Evolutionary conservation across 2,113 vertebrate species (phyloP).

Genomic region (Equus przewalskii): DNA sequence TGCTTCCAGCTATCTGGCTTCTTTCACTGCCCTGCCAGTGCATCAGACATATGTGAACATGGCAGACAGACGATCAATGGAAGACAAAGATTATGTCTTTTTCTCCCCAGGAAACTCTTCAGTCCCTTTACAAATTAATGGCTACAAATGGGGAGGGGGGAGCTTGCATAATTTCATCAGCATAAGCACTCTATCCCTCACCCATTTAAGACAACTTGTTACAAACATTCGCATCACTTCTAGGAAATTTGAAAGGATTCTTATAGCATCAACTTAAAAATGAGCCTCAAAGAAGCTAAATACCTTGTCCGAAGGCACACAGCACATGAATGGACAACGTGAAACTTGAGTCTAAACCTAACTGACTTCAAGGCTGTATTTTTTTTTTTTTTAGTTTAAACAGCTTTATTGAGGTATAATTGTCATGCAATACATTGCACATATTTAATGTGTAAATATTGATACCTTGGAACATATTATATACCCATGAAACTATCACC

Average conservation of each 20-base stretch:
- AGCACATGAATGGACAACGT: background rate
- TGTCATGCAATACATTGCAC: background rate
- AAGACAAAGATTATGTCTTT: background rate
- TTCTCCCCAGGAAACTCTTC: background rate
- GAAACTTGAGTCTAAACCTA: background rate
- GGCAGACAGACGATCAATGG: background rate
- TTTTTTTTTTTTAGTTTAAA: background rate
- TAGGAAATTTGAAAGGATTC: background rate
- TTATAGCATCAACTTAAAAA: constrained; percentile 35
- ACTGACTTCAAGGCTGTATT: background rate
- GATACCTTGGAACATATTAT: background rate
- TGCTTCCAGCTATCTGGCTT: background rate
- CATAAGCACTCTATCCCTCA: background rate
- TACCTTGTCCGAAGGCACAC: background rate
- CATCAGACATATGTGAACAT: background rate
- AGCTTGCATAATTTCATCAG: background rate
- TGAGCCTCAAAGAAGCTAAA: background rate
- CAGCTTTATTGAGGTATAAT: background rate
- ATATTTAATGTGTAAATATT: background rate
- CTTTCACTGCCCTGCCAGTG: background rate
- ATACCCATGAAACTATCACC: background rate
- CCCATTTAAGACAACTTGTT: background rate
- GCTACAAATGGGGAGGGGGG: background rate
- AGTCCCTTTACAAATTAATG: background rate
- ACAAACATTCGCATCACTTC: background rate